These are phyloP conservation scores for Mizuhopecten yessoensis DNA, from an alignment of 1,140 invertebrate species.

Conservation along the genomic window DNA sequence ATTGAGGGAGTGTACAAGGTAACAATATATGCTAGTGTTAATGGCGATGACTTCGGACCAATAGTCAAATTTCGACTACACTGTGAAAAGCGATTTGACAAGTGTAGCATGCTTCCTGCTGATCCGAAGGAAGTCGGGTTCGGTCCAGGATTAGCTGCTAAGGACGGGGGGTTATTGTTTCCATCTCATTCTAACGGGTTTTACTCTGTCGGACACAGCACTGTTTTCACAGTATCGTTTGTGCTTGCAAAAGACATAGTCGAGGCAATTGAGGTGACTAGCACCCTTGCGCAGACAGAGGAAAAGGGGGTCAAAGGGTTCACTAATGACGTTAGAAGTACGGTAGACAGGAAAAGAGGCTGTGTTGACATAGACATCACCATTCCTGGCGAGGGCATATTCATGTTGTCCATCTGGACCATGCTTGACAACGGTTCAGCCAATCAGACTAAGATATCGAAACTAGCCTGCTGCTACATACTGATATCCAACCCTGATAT, in stretches of 20 bases:
- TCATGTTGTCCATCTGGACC: slow-evolving; percentile 25
- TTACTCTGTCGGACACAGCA: not conserved
- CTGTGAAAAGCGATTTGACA: slow-evolving; percentile 9
- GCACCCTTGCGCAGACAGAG: not conserved
- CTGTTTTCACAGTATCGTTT: not conserved
- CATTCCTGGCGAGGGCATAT: not conserved
- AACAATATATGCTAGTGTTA: not conserved
- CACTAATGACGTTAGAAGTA: not conserved
- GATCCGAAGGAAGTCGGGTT: not conserved
- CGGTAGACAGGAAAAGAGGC: not conserved
- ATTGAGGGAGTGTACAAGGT: slow-evolving; percentile 14
- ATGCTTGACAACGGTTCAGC: not conserved
- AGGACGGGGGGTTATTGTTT: not conserved
- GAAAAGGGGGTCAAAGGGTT: not conserved
- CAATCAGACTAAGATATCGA: not conserved
- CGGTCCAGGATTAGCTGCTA: slow-evolving; percentile 1
- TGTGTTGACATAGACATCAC: not conserved
- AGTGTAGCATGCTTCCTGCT: not conserved
- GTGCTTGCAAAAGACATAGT: not conserved
- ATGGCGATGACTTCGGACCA: not conserved
- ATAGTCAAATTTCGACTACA: not conserved
- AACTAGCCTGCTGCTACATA: not conserved
- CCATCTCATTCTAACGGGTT: not conserved
- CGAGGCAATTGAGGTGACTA: not conserved
- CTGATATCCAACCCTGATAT: not conserved